Percentiles rank a stretch among this genome's conserved stretches.
These are phyloP conservation scores for Nemurella pictetii DNA, from an alignment of 2,888 invertebrate genomes.

Conservation along the genomic window DNA sequence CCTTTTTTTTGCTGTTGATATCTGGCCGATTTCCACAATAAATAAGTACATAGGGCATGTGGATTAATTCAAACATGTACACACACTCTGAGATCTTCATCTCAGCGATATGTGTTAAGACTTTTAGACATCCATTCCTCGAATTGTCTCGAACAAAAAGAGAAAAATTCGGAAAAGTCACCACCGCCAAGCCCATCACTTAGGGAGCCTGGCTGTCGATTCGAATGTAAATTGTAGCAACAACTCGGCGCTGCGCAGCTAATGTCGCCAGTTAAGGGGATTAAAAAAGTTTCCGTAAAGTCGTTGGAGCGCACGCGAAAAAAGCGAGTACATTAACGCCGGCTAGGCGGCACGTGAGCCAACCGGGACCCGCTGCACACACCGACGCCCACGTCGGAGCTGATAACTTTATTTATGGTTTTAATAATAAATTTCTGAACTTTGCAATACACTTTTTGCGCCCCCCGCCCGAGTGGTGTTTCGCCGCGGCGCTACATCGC, in stretches of 20 bases:
- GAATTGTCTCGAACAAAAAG: too few relatives aligned
- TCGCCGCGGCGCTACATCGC: not conserved
- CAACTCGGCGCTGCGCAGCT: not conserved
- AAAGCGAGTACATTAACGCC: not conserved
- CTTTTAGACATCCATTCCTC: too few relatives aligned
- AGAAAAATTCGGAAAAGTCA: not conserved
- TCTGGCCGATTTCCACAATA: too few relatives aligned
- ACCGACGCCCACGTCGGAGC: not conserved
- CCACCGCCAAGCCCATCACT: not conserved
- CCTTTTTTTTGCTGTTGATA: too few relatives aligned
- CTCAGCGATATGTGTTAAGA: too few relatives aligned
- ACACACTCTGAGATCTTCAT: too few relatives aligned
- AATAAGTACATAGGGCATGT: too few relatives aligned
- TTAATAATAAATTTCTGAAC: constrained; percentile 31
- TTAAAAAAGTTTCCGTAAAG: constrained; percentile 28
- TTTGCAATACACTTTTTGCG: constrained; percentile 28
- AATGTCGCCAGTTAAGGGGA: not conserved
- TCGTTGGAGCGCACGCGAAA: not conserved
- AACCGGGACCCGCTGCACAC: not conserved
- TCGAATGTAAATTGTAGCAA: not conserved
- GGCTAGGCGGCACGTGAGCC: not conserved
- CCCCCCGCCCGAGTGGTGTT: too few relatives aligned
- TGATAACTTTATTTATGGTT: constrained; percentile 26
- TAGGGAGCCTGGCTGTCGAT: not conserved
- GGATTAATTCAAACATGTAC: too few relatives aligned